Percentiles rank a stretch among this genome's conserved stretches.
Conservation (phyloP, 2,113 vertebrate genomes). For the Promerops cafer region DNA sequence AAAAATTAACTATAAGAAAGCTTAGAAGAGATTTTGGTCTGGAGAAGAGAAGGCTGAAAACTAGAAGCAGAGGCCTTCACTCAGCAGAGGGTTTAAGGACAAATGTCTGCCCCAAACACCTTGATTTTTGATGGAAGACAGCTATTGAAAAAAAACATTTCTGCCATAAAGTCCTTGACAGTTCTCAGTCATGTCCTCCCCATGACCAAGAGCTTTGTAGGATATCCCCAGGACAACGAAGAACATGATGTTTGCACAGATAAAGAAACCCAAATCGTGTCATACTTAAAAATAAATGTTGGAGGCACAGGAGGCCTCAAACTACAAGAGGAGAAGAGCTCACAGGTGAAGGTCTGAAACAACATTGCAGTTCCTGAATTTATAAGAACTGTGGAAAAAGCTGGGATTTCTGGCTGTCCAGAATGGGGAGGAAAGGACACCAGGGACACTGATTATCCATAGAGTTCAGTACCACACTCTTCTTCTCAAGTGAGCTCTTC, state of each 20-base stretch:
- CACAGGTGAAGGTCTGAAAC: not conserved
- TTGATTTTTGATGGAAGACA: not conserved
- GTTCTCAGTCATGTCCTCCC: not conserved
- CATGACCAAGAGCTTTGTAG: not conserved
- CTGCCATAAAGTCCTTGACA: not conserved
- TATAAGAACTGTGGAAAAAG: not conserved
- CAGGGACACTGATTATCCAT: accelerated
- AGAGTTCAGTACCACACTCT: not conserved
- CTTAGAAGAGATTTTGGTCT: not conserved
- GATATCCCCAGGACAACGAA: not conserved
- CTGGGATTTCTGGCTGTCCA: not conserved
- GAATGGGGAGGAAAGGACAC: not conserved
- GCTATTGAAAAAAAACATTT: not conserved
- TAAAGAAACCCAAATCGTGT: not conserved
- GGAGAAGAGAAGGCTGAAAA: not conserved
- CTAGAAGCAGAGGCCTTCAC: not conserved
- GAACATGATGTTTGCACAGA: not conserved
- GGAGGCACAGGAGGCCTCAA: not conserved
- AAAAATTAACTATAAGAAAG: not conserved
- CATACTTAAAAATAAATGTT: not conserved
- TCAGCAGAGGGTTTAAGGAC: not conserved
- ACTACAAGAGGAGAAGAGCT: not conserved
- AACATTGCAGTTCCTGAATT: not conserved
- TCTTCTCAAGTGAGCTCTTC: not conserved
- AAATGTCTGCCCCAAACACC: not conserved